Conservation (phyloP, 2,113 vertebrate genomes). For the Chinchilla lanigera region DNA sequence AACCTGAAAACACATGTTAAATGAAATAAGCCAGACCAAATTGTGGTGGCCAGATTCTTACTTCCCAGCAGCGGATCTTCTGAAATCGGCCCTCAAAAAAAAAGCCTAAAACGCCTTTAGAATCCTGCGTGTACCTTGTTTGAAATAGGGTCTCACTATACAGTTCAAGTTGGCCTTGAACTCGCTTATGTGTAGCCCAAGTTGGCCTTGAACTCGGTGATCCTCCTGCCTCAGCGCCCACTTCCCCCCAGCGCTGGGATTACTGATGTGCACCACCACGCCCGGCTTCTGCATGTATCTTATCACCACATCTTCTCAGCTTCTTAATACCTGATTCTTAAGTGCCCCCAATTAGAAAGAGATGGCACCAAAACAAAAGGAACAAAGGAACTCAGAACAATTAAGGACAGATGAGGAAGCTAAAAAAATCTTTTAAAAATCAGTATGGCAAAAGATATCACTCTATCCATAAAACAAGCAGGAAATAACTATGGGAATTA, state of each 20-base stretch:
- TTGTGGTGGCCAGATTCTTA: neutral
- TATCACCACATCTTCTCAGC: neutral
- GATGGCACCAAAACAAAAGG: neutral
- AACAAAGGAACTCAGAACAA: neutral
- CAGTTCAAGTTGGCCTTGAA: neutral
- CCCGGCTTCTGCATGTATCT: neutral
- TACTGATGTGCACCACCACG: neutral
- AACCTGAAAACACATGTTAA: neutral
- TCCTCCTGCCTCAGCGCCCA: neutral
- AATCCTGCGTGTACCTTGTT: neutral
- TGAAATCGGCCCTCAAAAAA: neutral
- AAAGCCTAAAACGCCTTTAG: neutral
- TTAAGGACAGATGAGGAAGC: neutral
- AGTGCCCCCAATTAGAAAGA: neutral
- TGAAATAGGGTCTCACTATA: neutral
- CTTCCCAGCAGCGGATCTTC: neutral
- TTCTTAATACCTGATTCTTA: neutral
- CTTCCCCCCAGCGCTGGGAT: neutral
- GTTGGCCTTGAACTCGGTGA: neutral
- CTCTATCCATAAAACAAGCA: neutral
- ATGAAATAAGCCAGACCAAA: neutral
- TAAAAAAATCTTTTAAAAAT: constrained; percentile 2
- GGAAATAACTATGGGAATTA: neutral
- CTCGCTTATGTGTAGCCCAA: neutral
- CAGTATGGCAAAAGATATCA: neutral